These are phyloP conservation scores for Amblyornis subalaris DNA, from an alignment of 2,113 vertebrate genomes.

Conservation along the genomic window DNA sequence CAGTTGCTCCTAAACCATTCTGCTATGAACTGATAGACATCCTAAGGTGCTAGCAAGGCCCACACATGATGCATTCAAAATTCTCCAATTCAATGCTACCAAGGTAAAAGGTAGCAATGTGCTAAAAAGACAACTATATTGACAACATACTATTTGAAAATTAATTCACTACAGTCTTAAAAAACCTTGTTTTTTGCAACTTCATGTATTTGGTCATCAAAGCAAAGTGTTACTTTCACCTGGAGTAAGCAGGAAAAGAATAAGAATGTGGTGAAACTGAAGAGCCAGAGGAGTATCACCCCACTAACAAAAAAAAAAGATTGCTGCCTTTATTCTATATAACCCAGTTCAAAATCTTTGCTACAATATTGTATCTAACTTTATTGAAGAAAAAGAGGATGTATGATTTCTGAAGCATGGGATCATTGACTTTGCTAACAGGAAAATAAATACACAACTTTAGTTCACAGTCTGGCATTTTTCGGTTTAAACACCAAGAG, in stretches of 20 bases:
- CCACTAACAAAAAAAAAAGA: not conserved
- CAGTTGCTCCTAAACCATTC: not conserved
- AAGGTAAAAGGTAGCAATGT: not conserved
- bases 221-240: not conserved
- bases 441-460: not conserved
- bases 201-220: not conserved
- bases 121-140: not conserved
- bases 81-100: not conserved
- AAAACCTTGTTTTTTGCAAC: not conserved
- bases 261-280: not conserved
- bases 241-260: not conserved
- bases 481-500: not conserved
- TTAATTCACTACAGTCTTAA: not conserved
- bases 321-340: not conserved
- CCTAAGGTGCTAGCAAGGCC: not conserved
- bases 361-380: not conserved
- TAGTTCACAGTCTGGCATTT: not conserved
- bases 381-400: not conserved
- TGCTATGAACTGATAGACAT: not conserved
- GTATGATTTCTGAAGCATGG: not conserved
- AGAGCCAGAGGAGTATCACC: not conserved
- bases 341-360: not conserved
- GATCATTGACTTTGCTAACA: slow-evolving; percentile 17
- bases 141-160: not conserved
- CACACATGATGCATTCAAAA: not conserved